Evolutionary conservation across 2,888 invertebrate genomes (phyloP).

Genomic region (Pheosia gnoma): DNA sequence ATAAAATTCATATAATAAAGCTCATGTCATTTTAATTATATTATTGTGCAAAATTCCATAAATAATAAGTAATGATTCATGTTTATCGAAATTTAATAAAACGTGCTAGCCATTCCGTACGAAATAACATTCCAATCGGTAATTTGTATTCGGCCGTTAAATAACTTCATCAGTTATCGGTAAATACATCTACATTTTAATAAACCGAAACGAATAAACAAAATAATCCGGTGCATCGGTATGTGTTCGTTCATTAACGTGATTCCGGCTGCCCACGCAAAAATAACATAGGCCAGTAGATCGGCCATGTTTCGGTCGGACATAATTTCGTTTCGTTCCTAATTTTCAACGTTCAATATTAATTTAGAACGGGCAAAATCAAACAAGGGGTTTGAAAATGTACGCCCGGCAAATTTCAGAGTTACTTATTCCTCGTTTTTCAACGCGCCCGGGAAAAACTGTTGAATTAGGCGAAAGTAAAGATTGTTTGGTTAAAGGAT

Average conservation of each 20-base stretch:
- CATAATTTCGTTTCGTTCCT: constrained; percentile 48
- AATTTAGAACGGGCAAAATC: constrained; percentile 53
- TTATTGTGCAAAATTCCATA: background rate
- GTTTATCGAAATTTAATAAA: background rate
- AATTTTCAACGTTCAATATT: constrained; percentile 59
- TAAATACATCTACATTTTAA: constrained; percentile 18
- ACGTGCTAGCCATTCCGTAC: background rate
- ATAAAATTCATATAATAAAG: no score
- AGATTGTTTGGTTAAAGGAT: constrained; percentile 59
- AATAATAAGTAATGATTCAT: background rate
- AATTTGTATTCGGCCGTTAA: constrained; percentile 23
- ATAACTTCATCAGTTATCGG: constrained; percentile 24
- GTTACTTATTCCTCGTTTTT: constrained; percentile 48
- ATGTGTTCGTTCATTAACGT: background rate
- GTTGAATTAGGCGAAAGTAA: constrained; percentile 59
- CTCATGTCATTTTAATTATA: no score
- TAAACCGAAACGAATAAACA: constrained; percentile 9
- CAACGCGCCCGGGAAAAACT: constrained; percentile 48
- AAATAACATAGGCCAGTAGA: background rate
- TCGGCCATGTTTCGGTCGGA: constrained; percentile 33
- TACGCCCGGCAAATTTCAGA: constrained; percentile 43
- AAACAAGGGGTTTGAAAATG: constrained; percentile 56
- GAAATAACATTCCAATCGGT: constrained; percentile 10
- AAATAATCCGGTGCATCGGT: constrained; percentile 15
- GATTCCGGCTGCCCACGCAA: background rate